Conservation (phyloP, 2,888 invertebrate genomes). For the Limenitis camilla region DNA sequence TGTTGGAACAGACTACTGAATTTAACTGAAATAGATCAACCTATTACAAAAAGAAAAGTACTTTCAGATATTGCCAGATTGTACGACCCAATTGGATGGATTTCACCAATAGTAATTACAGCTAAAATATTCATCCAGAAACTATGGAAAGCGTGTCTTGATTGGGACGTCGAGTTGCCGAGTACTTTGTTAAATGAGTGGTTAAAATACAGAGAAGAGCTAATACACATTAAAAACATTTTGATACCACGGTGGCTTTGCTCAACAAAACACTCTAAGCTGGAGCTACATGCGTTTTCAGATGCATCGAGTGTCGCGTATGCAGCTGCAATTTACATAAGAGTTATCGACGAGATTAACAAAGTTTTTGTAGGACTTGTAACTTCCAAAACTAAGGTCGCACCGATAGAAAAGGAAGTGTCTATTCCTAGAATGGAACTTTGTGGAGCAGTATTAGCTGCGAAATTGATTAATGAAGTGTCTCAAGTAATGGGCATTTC, state of each 20-base stretch:
- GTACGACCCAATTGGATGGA: constrained; percentile 31
- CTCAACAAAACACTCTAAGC: neutral
- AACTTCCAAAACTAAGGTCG: too few relatives aligned
- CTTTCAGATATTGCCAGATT: constrained; percentile 27
- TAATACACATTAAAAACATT: constrained; percentile 7
- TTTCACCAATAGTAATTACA: constrained; percentile 22
- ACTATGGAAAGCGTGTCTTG: constrained; percentile 21
- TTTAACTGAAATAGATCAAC: constrained; percentile 20
- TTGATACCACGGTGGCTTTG: constrained; percentile 23
- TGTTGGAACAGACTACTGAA: neutral
- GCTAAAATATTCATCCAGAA: constrained; percentile 26
- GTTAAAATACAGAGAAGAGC: constrained; percentile 11
- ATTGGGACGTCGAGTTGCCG: constrained; percentile 22
- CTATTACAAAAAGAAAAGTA: constrained; percentile 28
- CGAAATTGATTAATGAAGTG: constrained; percentile 20
- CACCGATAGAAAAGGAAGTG: too few relatives aligned
- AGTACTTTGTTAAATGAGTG: constrained; percentile 15
- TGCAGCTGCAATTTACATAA: constrained; percentile 23
- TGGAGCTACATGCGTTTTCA: constrained; percentile 23
- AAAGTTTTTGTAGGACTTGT: constrained; percentile 16
- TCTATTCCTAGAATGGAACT: constrained; percentile 28
- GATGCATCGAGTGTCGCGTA: constrained; percentile 24
- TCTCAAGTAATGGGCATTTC: constrained; percentile 23
- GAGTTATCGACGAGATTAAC: constrained; percentile 5
- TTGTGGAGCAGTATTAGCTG: constrained; percentile 22